These are phyloP conservation scores for rat (Rattus norvegicus) DNA, from an alignment of 2,113 vertebrate species.

Conservation along the genomic window GRCr8 NC_086039.1:17411501-17412000, in stretches of 20 bases:
- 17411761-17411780: not conserved
- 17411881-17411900: constrained; percentile 95
- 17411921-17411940: constrained; percentile 72
- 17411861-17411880: constrained; percentile 90
- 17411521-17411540: not conserved
- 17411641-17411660: not conserved
- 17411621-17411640: not conserved
- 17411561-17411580: not conserved
- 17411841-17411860: constrained; percentile 89
- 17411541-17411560: not conserved
- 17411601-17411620: not conserved
- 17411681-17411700: constrained; percentile 9
- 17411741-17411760: not conserved
- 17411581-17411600: not conserved
- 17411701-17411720: not conserved
- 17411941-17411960: constrained; percentile 38
- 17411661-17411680: not conserved
- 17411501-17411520: not conserved
- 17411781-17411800: not conserved
- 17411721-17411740: not conserved
- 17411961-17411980: not conserved
- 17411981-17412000: not conserved
- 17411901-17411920: constrained; percentile 87
- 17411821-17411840: constrained; percentile 93
- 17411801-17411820: constrained; percentile 69